Percentiles rank a stretch among this genome's conserved stretches.
Conservation (phyloP, 2,113 vertebrate genomes). For the Procapra przewalskii region DNA sequence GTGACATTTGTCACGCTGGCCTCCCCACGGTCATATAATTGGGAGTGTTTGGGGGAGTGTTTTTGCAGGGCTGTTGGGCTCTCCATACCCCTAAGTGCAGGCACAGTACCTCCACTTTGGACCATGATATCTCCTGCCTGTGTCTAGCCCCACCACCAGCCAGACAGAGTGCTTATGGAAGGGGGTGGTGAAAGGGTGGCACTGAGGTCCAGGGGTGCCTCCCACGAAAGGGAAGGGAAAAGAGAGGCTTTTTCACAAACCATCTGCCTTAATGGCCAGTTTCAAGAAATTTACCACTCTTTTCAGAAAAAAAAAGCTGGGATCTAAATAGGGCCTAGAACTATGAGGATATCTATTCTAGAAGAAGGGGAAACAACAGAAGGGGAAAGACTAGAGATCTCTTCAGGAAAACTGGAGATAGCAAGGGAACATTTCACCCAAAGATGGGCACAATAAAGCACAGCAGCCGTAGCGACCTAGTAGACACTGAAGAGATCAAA, state of each 20-base stretch:
- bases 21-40: background rate
- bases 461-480: background rate
- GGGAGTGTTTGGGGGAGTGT: background rate
- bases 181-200: background rate
- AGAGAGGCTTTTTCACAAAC: background rate
- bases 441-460: background rate
- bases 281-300: background rate
- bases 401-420: background rate
- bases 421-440: background rate
- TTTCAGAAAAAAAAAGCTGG: background rate
- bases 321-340: background rate
- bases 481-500: background rate
- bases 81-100: background rate
- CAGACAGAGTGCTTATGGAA: too few relatives aligned
- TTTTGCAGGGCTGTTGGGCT: background rate
- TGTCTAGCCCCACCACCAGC: background rate
- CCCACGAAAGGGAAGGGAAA: background rate
- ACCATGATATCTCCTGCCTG: background rate
- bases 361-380: background rate
- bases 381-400: background rate
- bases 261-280: background rate
- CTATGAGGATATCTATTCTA: background rate
- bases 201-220: too few relatives aligned
- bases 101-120: background rate
- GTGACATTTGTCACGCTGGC: background rate